Evolutionary conservation across 2,888 invertebrate species (phyloP).

Genomic region (Scaptomyza cyrtandrae): DNA sequence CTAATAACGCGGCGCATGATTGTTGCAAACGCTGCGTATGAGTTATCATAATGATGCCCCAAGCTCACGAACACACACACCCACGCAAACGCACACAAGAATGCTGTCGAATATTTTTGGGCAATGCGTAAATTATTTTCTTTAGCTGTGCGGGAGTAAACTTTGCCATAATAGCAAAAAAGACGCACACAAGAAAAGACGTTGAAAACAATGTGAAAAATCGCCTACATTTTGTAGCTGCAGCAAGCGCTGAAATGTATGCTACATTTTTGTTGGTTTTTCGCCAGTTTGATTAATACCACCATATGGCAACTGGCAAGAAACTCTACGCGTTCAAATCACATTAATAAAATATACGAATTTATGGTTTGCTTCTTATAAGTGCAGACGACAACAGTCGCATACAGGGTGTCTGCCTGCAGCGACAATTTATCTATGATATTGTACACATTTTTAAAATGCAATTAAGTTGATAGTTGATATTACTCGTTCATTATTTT

Average conservation of each 20-base stretch:
- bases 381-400: conserved; percentile 40
- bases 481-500: neutral
- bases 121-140: conserved; percentile 74
- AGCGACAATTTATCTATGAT: neutral
- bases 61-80: conserved; percentile 30
- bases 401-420: conserved; percentile 48
- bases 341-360: conserved; percentile 79
- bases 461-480: conserved; percentile 24
- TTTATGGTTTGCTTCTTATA: conserved; percentile 77
- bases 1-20: conserved; percentile 78
- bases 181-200: conserved; percentile 10
- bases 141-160: conserved; percentile 35
- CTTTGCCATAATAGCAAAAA: conserved; percentile 29
- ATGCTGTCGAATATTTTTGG: conserved; percentile 55
- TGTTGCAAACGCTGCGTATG: conserved; percentile 78
- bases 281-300: conserved; percentile 68
- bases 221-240: conserved; percentile 73
- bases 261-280: conserved; percentile 30
- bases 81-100: conserved; percentile 8
- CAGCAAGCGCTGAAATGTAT: conserved; percentile 55
- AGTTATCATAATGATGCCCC: conserved; percentile 75
- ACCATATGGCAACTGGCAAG: conserved; percentile 75
- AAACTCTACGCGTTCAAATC: conserved; percentile 68
- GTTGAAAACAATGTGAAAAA: conserved; percentile 67
- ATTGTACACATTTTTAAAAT: neutral